These are phyloP conservation scores for Phasianus colchicus DNA, from an alignment of 2,113 vertebrate genomes.

Conservation along the genomic window DNA sequence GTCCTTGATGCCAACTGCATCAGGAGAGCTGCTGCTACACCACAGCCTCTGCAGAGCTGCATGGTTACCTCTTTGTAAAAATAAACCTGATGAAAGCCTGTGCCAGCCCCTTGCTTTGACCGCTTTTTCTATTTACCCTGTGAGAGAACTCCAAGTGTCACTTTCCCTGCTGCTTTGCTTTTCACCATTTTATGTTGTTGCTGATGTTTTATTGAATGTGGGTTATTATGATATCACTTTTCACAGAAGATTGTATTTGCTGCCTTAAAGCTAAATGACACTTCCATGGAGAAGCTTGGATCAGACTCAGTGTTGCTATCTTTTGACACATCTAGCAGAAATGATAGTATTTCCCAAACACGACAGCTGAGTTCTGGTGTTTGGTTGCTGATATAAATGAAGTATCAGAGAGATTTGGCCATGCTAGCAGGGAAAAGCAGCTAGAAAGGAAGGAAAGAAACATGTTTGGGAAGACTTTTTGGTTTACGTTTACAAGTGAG, in stretches of 20 bases:
- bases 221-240: background rate
- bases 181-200: rapidly evolving
- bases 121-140: background rate
- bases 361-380: background rate
- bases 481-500: background rate
- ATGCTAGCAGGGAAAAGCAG: background rate
- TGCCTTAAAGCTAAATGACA: background rate
- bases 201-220: background rate
- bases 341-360: background rate
- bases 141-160: background rate
- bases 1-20: background rate
- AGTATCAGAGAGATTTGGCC: background rate
- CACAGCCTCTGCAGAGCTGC: background rate
- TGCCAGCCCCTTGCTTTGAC: background rate
- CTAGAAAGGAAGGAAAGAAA: background rate
- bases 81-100: background rate
- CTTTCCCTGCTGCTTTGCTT: background rate
- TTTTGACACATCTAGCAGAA: background rate
- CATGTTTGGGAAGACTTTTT: rapidly evolving
- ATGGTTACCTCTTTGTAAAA: background rate
- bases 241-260: background rate
- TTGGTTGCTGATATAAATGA: background rate
- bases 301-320: background rate
- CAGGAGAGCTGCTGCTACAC: background rate
- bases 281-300: background rate